Conservation (phyloP, 1,140 invertebrate species). For the Papilio polyxenes region DNA sequence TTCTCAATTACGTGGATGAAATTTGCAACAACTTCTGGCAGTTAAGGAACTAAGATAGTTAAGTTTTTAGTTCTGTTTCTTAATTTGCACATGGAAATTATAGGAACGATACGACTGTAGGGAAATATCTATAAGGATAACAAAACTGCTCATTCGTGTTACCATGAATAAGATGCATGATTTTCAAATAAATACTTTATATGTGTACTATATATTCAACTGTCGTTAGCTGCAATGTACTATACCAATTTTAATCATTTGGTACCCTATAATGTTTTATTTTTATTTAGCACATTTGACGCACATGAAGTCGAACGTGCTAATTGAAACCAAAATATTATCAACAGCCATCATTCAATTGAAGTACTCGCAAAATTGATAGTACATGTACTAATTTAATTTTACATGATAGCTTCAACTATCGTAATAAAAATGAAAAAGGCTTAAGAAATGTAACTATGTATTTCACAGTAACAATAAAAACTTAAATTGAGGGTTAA, state of each 20-base stretch:
- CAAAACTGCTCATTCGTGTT: no score
- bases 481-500: no score
- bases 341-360: slow-evolving; percentile 1
- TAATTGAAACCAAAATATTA: slow-evolving; percentile 8
- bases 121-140: no score
- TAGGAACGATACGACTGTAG: no score
- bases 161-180: background rate
- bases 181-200: background rate
- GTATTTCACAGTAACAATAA: no score
- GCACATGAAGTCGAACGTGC: background rate
- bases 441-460: no score
- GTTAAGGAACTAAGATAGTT: background rate
- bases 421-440: no score
- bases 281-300: slow-evolving; percentile 3
- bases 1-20: slow-evolving; percentile 16
- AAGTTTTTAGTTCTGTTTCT: background rate
- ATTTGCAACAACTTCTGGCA: background rate
- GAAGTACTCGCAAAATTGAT: background rate
- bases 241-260: background rate
- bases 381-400: no score
- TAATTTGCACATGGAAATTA: background rate
- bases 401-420: no score
- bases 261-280: background rate
- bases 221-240: background rate
- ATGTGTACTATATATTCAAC: background rate